These are phyloP conservation scores for Leptinotarsa juncta DNA, from an alignment of 2,888 invertebrate species.

Conservation along the genomic window DNA sequence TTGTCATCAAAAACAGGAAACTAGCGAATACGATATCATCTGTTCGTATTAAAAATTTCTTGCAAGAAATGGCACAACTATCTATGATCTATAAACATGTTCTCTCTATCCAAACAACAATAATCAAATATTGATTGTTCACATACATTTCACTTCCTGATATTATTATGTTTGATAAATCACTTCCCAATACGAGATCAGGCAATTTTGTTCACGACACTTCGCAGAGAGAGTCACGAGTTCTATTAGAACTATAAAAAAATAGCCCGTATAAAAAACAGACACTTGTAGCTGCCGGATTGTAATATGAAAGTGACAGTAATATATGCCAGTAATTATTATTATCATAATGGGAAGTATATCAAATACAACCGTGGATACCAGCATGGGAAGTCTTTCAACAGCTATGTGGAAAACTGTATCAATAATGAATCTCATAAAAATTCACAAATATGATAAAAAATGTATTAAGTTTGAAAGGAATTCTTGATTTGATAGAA, in stretches of 20 bases:
- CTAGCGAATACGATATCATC: constrained; percentile 2
- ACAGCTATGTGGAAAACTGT: not conserved
- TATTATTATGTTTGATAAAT: constrained; percentile 41
- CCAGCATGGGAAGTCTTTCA: not conserved
- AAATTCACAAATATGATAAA: constrained; percentile 13
- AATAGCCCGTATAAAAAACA: constrained; percentile 20
- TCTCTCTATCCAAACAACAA: constrained; percentile 44
- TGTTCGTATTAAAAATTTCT: constrained; percentile 5
- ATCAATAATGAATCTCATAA: not conserved
- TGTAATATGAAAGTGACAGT: constrained; percentile 37
- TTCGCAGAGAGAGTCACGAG: constrained; percentile 1
- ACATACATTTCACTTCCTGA: constrained; percentile 46
- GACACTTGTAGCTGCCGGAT: constrained; percentile 27
- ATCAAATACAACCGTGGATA: constrained; percentile 7
- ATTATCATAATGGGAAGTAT: constrained; percentile 25
- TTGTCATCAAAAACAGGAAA: constrained; percentile 10
- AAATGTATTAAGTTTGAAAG: not conserved
- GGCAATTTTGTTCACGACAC: constrained; percentile 32
- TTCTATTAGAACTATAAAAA: constrained; percentile 11
- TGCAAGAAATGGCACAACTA: constrained; percentile 21
- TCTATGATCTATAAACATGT: constrained; percentile 45
- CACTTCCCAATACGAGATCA: constrained; percentile 43
- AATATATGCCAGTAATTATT: constrained; percentile 31
- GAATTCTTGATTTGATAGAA: not conserved
- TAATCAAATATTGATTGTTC: constrained; percentile 47